phyloP scores from a whole-genome alignment of 2,888 invertebrate genomes.

The Silvanus unidentatus region DNA sequence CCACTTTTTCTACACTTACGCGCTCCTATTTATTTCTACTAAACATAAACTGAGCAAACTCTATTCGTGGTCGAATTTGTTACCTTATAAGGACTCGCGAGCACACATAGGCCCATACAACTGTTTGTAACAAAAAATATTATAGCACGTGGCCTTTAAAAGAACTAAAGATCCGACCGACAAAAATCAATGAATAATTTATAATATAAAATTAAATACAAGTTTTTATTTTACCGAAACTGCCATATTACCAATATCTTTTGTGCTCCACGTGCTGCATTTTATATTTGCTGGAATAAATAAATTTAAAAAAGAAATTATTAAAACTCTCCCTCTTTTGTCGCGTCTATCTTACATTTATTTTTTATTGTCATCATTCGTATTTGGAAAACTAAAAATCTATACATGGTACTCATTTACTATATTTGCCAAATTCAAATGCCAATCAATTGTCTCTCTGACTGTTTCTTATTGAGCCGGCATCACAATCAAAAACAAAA shows the following conservation, averaged over 20 bases:
- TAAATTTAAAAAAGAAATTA: slow-evolving; percentile 1
- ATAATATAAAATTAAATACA: slow-evolving; percentile 33
- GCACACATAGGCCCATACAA: no score
- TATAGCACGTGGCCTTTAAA: slow-evolving; percentile 32
- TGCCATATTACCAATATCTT: no score
- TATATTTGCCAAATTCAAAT: slow-evolving; percentile 39
- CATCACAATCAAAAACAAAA: no score
- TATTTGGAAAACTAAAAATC: slow-evolving; percentile 31
- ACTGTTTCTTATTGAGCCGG: no score
- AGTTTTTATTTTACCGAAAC: slow-evolving; percentile 25
- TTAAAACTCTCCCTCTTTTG: slow-evolving; percentile 1
- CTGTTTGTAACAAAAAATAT: slow-evolving; percentile 14
- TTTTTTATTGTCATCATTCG: slow-evolving; percentile 27
- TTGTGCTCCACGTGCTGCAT: slow-evolving; percentile 4
- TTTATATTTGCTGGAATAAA: slow-evolving; percentile 1
- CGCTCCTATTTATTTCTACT: no score
- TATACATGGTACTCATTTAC: slow-evolving; percentile 37
- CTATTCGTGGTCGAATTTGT: no score
- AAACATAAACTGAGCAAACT: no score
- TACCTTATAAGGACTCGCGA: no score
- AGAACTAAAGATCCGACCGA: slow-evolving; percentile 25
- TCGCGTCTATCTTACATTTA: background rate
- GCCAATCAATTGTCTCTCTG: slow-evolving; percentile 27
- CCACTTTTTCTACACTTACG: no score
- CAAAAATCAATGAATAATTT: slow-evolving; percentile 34